A percentile compares a stretch with the other conserved stretches of the same genome.
Evolutionary conservation across 2,888 invertebrate species (phyloP).

Genomic region (Nymphalis polychloros): DNA sequence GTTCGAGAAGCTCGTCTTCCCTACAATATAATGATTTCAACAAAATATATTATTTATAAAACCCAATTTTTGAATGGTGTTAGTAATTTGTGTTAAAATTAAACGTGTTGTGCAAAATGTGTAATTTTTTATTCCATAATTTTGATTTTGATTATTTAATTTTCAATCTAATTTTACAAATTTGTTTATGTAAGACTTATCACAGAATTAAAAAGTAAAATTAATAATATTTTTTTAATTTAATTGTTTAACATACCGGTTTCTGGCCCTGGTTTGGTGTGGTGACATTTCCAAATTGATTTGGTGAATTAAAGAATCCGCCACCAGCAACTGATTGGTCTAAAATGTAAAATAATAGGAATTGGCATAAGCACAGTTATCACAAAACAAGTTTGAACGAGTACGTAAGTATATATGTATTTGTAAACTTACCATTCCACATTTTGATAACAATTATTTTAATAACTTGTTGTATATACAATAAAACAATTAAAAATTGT

Average conservation of each 20-base stretch:
- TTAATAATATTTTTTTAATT: too few relatives aligned
- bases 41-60: too few relatives aligned
- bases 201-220: too few relatives aligned
- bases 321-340: conserved; percentile 75
- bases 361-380: neutral
- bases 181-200: too few relatives aligned
- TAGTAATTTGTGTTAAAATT: too few relatives aligned
- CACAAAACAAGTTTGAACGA: neutral
- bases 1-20: conserved; percentile 73
- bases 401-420: too few relatives aligned
- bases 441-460: conserved; percentile 11
- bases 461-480: neutral
- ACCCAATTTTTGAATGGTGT: too few relatives aligned
- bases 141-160: too few relatives aligned
- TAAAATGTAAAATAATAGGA: conserved; percentile 40
- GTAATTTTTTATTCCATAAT: too few relatives aligned
- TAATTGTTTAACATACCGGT: conserved; percentile 50
- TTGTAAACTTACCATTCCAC: conserved; percentile 41
- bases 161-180: too few relatives aligned
- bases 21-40: conserved; percentile 43
- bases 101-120: too few relatives aligned
- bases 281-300: conserved; percentile 72
- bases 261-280: conserved; percentile 74
- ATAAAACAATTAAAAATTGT: too few relatives aligned
- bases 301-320: conserved; percentile 74